These are phyloP conservation scores for Heliothis subflexa DNA, from an alignment of 1,140 invertebrate genomes.

Conservation along the genomic window DNA sequence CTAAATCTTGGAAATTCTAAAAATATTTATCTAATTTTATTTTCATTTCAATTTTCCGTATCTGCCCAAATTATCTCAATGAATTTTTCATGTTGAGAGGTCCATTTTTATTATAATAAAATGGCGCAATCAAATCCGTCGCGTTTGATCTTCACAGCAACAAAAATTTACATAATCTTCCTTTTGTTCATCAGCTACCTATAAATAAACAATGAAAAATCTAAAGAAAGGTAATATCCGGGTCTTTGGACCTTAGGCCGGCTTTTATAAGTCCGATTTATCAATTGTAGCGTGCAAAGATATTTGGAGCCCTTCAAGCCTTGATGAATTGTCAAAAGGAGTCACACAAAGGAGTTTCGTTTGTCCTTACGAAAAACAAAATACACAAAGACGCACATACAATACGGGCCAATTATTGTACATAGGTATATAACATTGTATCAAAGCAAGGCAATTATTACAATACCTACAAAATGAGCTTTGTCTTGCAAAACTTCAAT, in stretches of 20 bases:
- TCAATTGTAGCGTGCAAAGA: constrained; percentile 18
- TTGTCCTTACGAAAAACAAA: constrained; percentile 10
- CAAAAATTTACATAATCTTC: neutral
- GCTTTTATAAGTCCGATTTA: constrained; percentile 34
- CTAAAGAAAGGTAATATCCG: constrained; percentile 25
- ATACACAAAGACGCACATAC: constrained; percentile 11
- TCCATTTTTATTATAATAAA: neutral
- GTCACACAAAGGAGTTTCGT: constrained; percentile 25
- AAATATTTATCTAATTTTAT: too few relatives aligned
- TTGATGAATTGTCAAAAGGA: constrained; percentile 41
- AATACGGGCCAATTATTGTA: constrained; percentile 36
- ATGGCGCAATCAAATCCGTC: neutral
- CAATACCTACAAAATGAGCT: neutral
- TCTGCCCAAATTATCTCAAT: neutral
- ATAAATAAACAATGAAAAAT: constrained; percentile 29
- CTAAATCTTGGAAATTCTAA: neutral
- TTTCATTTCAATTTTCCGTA: too few relatives aligned
- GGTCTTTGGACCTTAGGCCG: neutral
- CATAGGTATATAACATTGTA: constrained; percentile 2
- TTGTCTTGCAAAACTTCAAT: neutral
- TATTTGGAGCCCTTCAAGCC: constrained; percentile 13
- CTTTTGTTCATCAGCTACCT: constrained; percentile 20
- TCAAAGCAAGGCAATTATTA: constrained; percentile 16
- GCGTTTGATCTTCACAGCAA: neutral
- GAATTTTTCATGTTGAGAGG: neutral